These are phyloP conservation scores for Pteropus rufus DNA, from an alignment of 2,797 vertebrate species.

Conservation along the genomic window DNA sequence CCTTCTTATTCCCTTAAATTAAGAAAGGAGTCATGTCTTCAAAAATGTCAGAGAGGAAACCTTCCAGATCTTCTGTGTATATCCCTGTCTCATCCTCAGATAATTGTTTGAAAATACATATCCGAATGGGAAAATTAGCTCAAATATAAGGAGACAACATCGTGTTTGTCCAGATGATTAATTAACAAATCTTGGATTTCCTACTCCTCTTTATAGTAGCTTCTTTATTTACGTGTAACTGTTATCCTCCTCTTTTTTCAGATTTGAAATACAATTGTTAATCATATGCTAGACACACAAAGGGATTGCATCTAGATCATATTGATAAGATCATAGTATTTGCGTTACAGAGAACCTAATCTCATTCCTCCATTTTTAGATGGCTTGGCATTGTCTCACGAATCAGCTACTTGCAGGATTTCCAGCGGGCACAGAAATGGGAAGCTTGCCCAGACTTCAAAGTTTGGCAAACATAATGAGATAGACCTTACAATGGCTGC, in stretches of 20 bases:
- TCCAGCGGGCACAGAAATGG: slow-evolving; percentile 66
- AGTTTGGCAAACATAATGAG: slow-evolving; percentile 66
- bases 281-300: slow-evolving; percentile 14
- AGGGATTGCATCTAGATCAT: not conserved
- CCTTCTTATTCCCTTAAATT: slow-evolving; percentile 18
- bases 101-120: slow-evolving; percentile 49
- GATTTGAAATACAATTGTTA: slow-evolving; percentile 41
- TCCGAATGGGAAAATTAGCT: slow-evolving; percentile 37
- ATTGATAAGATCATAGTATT: not conserved
- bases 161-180: slow-evolving; percentile 62
- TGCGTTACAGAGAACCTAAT: slow-evolving; percentile 51
- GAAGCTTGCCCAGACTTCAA: slow-evolving; percentile 70
- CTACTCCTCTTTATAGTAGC: not conserved
- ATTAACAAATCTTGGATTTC: slow-evolving; percentile 55
- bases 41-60: not conserved
- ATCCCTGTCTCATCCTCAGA: not conserved
- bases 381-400: slow-evolving; percentile 58
- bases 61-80: slow-evolving; percentile 37
- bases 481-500: slow-evolving; percentile 66
- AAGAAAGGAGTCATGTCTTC: slow-evolving; percentile 20
- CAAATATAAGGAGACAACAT: not conserved
- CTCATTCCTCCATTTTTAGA: slow-evolving; percentile 45
- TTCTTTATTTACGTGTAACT: slow-evolving; percentile 44
- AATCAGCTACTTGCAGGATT: slow-evolving; percentile 70
- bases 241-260: slow-evolving; percentile 4